phyloP scores from a whole-genome alignment of 2,888 invertebrate species.

The Pedicia rivosa region DNA sequence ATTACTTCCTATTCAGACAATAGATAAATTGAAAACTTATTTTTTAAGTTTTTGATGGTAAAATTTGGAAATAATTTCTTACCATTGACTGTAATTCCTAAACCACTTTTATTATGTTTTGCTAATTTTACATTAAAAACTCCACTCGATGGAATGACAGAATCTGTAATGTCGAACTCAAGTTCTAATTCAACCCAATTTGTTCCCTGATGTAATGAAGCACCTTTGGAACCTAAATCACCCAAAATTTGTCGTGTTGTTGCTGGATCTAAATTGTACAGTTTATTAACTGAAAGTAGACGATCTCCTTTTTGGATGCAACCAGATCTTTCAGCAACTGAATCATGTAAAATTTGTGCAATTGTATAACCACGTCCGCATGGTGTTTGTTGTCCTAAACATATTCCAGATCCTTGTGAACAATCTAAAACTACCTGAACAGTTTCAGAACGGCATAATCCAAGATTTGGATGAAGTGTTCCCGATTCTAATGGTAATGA shows the following conservation, averaged over 20 bases:
- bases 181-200: slow-evolving; percentile 62
- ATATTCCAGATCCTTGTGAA: slow-evolving; percentile 29
- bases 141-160: slow-evolving; percentile 79
- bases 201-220: slow-evolving; percentile 34
- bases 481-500: slow-evolving; percentile 27
- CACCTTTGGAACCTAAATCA: slow-evolving; percentile 17
- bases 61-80: no score
- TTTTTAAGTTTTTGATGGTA: no score
- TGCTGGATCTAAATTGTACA: slow-evolving; percentile 44
- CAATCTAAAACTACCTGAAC: slow-evolving; percentile 30
- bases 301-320: slow-evolving; percentile 68
- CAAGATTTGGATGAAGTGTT: slow-evolving; percentile 20
- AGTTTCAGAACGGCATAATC: slow-evolving; percentile 28
- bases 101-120: slow-evolving; percentile 50
- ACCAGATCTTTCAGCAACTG: slow-evolving; percentile 39
- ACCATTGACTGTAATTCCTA: slow-evolving; percentile 85
- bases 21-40: no score
- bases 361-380: slow-evolving; percentile 26
- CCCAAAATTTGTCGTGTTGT: slow-evolving; percentile 35
- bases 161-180: slow-evolving; percentile 83
- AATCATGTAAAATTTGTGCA: slow-evolving; percentile 25
- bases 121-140: slow-evolving; percentile 82
- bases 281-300: slow-evolving; percentile 69
- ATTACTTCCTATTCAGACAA: no score
- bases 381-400: slow-evolving; percentile 21